These are phyloP conservation scores for Sebastes nivosus DNA, from an alignment of 2,797 vertebrate genomes.

Conservation along the genomic window DNA sequence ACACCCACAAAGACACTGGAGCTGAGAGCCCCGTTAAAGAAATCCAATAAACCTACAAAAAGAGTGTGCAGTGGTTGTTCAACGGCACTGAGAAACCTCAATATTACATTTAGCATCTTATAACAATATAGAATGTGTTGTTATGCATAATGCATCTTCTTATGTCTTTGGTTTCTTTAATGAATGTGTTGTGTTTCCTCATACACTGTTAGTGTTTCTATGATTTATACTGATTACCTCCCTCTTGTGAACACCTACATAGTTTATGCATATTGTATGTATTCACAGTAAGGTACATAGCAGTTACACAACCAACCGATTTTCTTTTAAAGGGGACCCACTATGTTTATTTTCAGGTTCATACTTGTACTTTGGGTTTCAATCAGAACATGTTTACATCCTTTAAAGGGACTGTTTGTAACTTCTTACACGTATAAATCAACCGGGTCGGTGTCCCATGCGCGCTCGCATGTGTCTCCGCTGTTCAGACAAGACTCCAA, in stretches of 20 bases:
- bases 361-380: no score
- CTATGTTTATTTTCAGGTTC: no score
- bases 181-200: neutral
- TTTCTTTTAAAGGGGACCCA: neutral
- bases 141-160: neutral
- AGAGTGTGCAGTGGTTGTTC: neutral
- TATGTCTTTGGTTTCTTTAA: neutral
- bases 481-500: no score
- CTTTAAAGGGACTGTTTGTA: no score
- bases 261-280: neutral
- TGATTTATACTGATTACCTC: neutral
- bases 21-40: neutral
- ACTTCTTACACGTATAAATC: no score
- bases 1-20: constrained; percentile 10
- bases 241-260: neutral
- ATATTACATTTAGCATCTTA: neutral
- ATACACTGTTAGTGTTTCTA: no score
- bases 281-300: neutral
- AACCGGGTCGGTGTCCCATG: no score
- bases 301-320: neutral
- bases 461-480: no score
- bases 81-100: neutral
- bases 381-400: no score
- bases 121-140: neutral
- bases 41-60: constrained; percentile 8